Evolutionary conservation across 2,113 vertebrate genomes (phyloP).

Genomic region (Perca schrenkii): DNA sequence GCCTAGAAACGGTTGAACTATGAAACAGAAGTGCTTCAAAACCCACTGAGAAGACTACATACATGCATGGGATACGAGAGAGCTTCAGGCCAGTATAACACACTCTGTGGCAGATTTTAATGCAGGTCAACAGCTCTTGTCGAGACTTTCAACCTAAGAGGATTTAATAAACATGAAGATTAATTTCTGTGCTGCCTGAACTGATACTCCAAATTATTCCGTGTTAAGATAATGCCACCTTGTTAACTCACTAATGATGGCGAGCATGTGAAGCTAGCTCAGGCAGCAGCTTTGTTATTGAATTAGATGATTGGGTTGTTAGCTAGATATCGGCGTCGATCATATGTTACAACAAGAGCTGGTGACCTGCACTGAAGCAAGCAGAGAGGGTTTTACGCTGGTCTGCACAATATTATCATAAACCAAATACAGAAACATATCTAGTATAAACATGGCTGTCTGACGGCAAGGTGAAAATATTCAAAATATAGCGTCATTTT

Average conservation of each 20-base stretch:
- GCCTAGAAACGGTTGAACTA: constrained; percentile 1
- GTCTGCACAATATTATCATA: background rate
- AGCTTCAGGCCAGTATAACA: constrained; percentile 13
- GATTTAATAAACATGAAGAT: constrained; percentile 39
- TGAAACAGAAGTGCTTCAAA: constrained; percentile 31
- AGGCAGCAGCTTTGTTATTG: background rate
- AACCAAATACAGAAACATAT: background rate
- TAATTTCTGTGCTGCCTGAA: constrained; percentile 13
- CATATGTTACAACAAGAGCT: background rate
- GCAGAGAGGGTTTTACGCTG: background rate
- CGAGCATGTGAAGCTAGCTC: background rate
- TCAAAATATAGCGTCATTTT: too few species aligned
- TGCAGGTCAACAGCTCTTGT: constrained; percentile 44
- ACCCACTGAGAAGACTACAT: constrained; percentile 8
- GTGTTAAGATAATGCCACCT: constrained; percentile 37
- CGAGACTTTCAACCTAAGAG: constrained; percentile 24
- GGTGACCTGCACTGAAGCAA: constrained; percentile 17
- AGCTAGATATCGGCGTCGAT: background rate
- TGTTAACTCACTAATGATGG: constrained; percentile 26
- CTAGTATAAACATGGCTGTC: too few species aligned
- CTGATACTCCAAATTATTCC: constrained; percentile 22
- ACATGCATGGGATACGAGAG: constrained; percentile 16
- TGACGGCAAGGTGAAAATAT: too few species aligned
- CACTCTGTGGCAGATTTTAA: constrained; percentile 16
- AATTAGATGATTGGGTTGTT: constrained; percentile 5